phyloP scores from a whole-genome alignment of 2,888 invertebrate species.

The Leistus spinibarbis region DNA sequence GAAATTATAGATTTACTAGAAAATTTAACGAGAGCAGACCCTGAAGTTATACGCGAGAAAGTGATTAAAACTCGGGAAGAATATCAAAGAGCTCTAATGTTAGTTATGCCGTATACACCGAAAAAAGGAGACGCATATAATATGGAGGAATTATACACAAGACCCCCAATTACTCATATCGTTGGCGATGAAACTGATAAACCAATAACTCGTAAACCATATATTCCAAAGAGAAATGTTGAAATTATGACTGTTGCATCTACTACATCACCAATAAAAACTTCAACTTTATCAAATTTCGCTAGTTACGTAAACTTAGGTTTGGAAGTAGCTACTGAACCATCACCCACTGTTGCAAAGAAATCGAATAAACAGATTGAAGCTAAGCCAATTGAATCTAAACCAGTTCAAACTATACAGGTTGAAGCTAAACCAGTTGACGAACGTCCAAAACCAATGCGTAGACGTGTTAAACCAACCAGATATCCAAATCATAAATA shows the following conservation, averaged over 20 bases:
- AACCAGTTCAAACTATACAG: not conserved
- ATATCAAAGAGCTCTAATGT: conserved; percentile 64
- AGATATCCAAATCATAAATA: conserved; percentile 51
- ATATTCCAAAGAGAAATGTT: conserved; percentile 19
- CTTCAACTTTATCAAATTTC: not conserved
- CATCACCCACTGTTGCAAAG: conserved; percentile 46
- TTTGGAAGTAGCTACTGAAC: conserved; percentile 41
- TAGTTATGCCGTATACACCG: conserved; percentile 70
- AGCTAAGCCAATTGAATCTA: conserved; percentile 25
- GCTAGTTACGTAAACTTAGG: conserved; percentile 27
- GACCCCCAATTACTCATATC: conserved; percentile 67
- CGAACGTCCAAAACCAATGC: conserved; percentile 8
- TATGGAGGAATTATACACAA: conserved; percentile 70
- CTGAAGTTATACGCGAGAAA: conserved; percentile 45
- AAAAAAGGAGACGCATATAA: conserved; percentile 60
- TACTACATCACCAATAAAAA: conserved; percentile 14
- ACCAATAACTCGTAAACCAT: not conserved
- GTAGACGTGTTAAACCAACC: conserved; percentile 26
- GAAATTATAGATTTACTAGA: conserved; percentile 71
- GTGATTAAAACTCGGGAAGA: conserved; percentile 53
- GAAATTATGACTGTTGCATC: conserved; percentile 17
- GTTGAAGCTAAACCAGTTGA: conserved; percentile 28
- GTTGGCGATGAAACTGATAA: conserved; percentile 51
- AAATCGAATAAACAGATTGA: conserved; percentile 45
- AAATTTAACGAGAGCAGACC: conserved; percentile 66